Evolutionary conservation across 1,140 invertebrate genomes (phyloP).

Genomic region (Lordiphosa stackelbergi): DNA sequence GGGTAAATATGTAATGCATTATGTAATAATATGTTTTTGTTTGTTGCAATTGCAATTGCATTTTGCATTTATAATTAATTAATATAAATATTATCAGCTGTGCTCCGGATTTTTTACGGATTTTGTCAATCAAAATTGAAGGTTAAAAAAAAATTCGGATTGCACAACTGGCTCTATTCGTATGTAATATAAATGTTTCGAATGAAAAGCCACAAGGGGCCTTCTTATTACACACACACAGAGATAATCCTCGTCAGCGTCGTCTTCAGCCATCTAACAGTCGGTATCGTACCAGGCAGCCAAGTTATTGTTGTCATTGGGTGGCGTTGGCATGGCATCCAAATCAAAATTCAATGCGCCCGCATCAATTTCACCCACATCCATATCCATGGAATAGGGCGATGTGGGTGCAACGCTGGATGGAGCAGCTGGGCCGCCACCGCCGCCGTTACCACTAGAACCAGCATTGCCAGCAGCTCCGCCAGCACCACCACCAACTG

Average conservation of each 20-base stretch:
- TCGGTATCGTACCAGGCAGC: constrained; percentile 98
- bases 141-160: too few relatives aligned
- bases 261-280: constrained; percentile 80
- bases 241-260: constrained; percentile 3
- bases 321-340: constrained; percentile 89
- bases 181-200: not conserved
- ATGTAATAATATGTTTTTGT: constrained; percentile 42
- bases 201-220: too few relatives aligned
- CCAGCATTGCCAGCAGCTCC: constrained; percentile 40
- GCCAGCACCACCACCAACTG: constrained; percentile 75
- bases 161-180: not conserved
- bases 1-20: constrained; percentile 57
- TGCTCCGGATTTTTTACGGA: not conserved
- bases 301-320: constrained; percentile 92
- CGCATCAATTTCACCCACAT: constrained; percentile 85
- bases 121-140: too few relatives aligned
- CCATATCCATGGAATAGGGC: constrained; percentile 88
- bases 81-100: constrained; percentile 26
- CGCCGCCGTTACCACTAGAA: constrained; percentile 78
- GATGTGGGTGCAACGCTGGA: constrained; percentile 82
- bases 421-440: constrained; percentile 78
- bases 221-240: not conserved
- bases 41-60: constrained; percentile 24
- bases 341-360: constrained; percentile 90
- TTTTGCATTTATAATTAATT: constrained; percentile 23